phyloP scores from a whole-genome alignment of 2,113 vertebrate species.

The Delphinus delphis region DNA sequence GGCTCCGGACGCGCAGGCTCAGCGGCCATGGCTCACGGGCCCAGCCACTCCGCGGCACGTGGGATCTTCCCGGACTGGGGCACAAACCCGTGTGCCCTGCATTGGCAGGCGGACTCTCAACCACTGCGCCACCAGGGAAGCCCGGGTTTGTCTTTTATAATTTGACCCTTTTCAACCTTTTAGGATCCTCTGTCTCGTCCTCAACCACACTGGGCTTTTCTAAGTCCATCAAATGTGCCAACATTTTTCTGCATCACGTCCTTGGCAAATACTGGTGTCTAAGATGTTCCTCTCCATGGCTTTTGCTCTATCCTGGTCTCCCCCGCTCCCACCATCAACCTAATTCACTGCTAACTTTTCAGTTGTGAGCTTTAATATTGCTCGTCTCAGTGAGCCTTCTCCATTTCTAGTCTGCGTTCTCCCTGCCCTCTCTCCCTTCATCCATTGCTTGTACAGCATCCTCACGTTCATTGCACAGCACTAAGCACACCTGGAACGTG shows the following conservation, averaged over 20 bases:
- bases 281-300: fast-evolving
- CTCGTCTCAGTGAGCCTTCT: background rate
- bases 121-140: too few relatives aligned
- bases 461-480: background rate
- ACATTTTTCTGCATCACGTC: too few relatives aligned
- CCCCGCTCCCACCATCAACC: background rate
- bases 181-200: background rate
- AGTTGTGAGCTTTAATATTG: background rate
- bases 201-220: background rate
- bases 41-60: too few relatives aligned
- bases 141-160: background rate
- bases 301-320: background rate
- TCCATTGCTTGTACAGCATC: fast-evolving
- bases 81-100: too few relatives aligned
- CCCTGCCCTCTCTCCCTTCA: too few relatives aligned
- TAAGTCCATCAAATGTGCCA: fast-evolving
- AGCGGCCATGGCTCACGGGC: too few relatives aligned
- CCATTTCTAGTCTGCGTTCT: background rate
- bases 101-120: too few relatives aligned
- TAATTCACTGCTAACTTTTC: fast-evolving
- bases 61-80: too few relatives aligned
- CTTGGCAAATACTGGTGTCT: background rate
- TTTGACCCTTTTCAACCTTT: background rate
- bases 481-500: too few relatives aligned
- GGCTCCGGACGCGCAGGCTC: too few relatives aligned